Evolutionary conservation across 1,140 invertebrate species (phyloP).

Genomic region (Cryptotermes secundus): DNA sequence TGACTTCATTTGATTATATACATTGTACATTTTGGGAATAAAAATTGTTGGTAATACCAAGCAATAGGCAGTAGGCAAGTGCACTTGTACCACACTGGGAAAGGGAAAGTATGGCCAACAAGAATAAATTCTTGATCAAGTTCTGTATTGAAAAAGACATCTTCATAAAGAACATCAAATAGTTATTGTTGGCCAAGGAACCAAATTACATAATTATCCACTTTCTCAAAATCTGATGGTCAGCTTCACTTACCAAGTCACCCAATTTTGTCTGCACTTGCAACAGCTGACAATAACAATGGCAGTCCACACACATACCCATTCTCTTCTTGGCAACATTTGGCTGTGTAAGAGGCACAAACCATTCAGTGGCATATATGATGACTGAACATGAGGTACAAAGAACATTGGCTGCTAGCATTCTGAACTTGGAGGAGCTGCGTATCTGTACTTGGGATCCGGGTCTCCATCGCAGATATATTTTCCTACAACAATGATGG

Average conservation of each 20-base stretch:
- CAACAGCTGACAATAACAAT: not conserved
- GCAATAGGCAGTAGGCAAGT: not conserved
- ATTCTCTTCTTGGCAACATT: not conserved
- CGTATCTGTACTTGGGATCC: conserved; percentile 50
- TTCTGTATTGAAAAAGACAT: not conserved
- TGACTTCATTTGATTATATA: not conserved
- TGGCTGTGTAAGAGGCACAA: not conserved
- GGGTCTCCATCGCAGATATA: conserved; percentile 86
- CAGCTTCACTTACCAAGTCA: not conserved
- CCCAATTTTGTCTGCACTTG: not conserved
- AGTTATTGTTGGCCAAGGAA: no score
- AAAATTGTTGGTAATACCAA: not conserved
- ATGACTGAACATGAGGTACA: not conserved
- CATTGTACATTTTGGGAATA: not conserved
- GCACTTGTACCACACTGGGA: not conserved
- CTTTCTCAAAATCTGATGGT: not conserved
- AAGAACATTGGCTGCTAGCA: conserved; percentile 29
- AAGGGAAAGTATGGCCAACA: not conserved
- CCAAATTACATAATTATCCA: no score
- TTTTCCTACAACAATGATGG: conserved; percentile 57
- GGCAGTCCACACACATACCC: not conserved
- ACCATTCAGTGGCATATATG: not conserved
- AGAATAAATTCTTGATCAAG: not conserved
- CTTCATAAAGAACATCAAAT: no score
- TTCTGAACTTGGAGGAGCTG: conserved; percentile 38